A percentile compares a stretch with the other conserved stretches of the same genome.
These are phyloP conservation scores for Ianthella basta DNA, from an alignment of 37 sponge, comb jelly and placozoan genomes.

Conservation along the genomic window DNA sequence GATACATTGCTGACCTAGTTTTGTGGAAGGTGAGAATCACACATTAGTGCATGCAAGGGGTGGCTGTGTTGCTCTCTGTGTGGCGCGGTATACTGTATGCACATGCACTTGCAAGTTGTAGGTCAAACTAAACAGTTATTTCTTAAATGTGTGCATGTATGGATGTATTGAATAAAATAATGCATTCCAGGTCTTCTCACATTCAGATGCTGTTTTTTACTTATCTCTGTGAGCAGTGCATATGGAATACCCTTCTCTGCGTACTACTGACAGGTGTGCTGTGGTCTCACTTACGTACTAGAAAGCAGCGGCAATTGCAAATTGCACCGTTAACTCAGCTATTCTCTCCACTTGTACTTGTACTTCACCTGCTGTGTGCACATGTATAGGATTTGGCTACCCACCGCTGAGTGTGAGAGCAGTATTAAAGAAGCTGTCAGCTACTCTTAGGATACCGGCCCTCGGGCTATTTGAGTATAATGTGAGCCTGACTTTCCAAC, in stretches of 20 bases:
- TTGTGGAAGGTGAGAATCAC: conserved; percentile 55
- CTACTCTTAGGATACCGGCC: conserved; percentile 73
- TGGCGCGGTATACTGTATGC: not conserved
- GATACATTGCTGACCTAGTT: conserved; percentile 82
- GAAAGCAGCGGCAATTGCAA: no score
- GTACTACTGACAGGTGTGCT: conserved; percentile 80
- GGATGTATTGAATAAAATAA: not conserved
- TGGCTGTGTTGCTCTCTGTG: not conserved
- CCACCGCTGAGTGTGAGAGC: conserved; percentile 91
- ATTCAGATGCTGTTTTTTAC: conserved; percentile 92
- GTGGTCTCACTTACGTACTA: no score
- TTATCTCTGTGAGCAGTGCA: conserved; percentile 84
- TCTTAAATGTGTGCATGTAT: no score
- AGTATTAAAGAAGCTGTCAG: conserved; percentile 55
- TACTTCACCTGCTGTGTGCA: not conserved
- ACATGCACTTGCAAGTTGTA: no score
- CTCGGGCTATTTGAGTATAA: conserved; percentile 97
- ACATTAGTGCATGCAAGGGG: not conserved
- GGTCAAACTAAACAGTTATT: no score
- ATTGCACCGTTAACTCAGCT: no score
- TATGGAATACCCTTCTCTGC: conserved; percentile 92
- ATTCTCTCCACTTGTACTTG: no score
- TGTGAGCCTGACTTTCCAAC: not conserved
- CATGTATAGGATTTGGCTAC: conserved; percentile 80
- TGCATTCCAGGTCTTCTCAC: not conserved